Base-by-base conservation (phyloP, 2,888 invertebrate genomes). In the Perizoma flavofasciatum region DNA sequence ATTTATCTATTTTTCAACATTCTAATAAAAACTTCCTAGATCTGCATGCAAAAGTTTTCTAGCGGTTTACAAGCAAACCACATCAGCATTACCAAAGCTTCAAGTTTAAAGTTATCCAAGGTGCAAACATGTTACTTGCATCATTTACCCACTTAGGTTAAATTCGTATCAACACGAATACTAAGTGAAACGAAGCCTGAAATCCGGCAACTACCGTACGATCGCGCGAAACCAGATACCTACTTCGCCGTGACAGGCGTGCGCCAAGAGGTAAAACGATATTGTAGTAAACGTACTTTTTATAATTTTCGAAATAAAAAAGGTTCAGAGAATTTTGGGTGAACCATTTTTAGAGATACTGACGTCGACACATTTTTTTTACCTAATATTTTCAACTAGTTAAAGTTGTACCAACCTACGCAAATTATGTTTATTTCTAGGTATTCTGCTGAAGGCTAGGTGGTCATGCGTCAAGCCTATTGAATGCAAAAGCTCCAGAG, bases 141-240 rank as follows among this genome's bases (percentile, higher is more conserved):
- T 55, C 41, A 55, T 43, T 48, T 48, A 55, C 41, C 46, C 41
- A 43, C 41, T 37, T 37, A 51, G 51, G 32, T 56, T 47, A 49
- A 49, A 49, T 50, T 57, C 33, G 34, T 56, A 61, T 61, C 50
- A 49, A 54, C 49, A 49, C 56, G 33, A 59, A 61, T 50, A 35
- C 49, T 55, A 56, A 48, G 68, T 66, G 65, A 65, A 66, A 62
- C 64, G 68, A 65, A 59, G 68, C 64, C 55, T 62, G 59, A 69
- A 72, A 68, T 65, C 66, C 64, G 59, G 65, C 66, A 59, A 63
- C 63, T 63, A 63, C 63, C 59, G 59, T 55, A 55, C 52, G 43
- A 48, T 51, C 45, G 63, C 51, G 46, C 65, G 80, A 68, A 77
- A 81, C 72, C 59, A 54, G 73, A 79, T 73, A 75, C 66, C 41